Evolutionary conservation across 2,888 invertebrate species (phyloP), one percentile per base, ranked within the genome.

Genomic region (Drosophila formosana): DNA sequence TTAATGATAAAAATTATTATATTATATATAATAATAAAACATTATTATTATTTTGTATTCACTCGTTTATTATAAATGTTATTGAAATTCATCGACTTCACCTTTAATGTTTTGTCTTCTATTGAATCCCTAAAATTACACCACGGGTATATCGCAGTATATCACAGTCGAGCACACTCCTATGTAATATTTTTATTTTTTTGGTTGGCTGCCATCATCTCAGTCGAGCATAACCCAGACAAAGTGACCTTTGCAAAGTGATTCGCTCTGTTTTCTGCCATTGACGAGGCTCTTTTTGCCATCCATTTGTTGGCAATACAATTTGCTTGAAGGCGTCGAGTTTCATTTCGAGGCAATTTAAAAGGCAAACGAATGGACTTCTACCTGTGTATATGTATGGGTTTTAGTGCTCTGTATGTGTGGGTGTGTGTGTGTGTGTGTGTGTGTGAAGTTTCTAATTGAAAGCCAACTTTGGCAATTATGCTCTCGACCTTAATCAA

Each of bases 401-500:
- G 11, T 55, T 32, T 26, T 9, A 11, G 25, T 30, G 47, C 39
- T 30, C 7, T 30, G 58, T 55, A 47, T 32, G 30, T 11, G 39
- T 47, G 56, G 18, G 18, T 18, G 18, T 18, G 18, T 18, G 18
- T 50, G 39, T 56, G 69, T 69, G 18, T 18, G 18, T 18, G 18
- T 18, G 18, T 50, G 39, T 56, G 69, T 69, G 67, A 85, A 89
- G 73, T 87, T 89, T 85, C 82, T 87, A 87, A 89, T 87, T 87
- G 89, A 89, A 89, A 88, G 87, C 80, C 70, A 89, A 88, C 89
- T 89, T 89, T 85, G 80, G 79, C 83, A 87, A 87, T 89, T 88
- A 88, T 77, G 69, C 53, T 51, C 67, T 71, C 83, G 75, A 75
- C 74, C 76, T 81, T 80, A 86, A 87, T 86, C 86, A 86, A 86